Evolutionary conservation across 2,888 invertebrate genomes (phyloP), one percentile per base, ranked within the genome.

Genomic region (Acleris holmiana): DNA sequence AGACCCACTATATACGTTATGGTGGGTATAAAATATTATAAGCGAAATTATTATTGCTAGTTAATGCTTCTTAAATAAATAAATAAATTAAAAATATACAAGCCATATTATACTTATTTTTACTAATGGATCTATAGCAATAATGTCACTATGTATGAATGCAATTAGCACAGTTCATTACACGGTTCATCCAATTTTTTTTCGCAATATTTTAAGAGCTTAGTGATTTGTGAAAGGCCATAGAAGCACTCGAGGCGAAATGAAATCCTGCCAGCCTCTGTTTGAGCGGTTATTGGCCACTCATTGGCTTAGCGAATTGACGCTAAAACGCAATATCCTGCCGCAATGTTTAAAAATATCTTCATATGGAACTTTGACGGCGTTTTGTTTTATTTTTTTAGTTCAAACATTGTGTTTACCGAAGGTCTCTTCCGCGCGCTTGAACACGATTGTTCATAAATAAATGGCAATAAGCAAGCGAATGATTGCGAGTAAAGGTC

Each of bases 251-350:
- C 59, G 59, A 63, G 40, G 54, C 65, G 49, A 65, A 65, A 65
- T 65, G 59, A 65, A 65, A 65, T 65, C 65, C 59, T 60, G 58
- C 51, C 69, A 69, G 71, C 71, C 69, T 71, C 72, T 74, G 73
- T 78, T 78, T 76, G 72, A 75, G 73, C 75, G 78, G 86, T 83
- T 89, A 89, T 89, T 88, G 87, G 75, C 86, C 86, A 84, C 89
- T 89, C 79, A 67, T 58, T 57, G 54, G 79, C 80, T 79, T 80
- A 75, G 75, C 78, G 82, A 80, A 84, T 83, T 79, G 82, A 77
- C 79, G 79, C 79, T 82, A 78, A 82, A 85, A 79, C 78, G 86
- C 89, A 89, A 89, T 89, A 89, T 85, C 85, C 82, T 79, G 77
- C 69, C 69, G 68, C 69, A 78, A 78, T 79, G 77, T 78, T 79